phyloP scores from a whole-genome alignment of 2,113 vertebrate genomes.

The Psophia crepitans region DNA sequence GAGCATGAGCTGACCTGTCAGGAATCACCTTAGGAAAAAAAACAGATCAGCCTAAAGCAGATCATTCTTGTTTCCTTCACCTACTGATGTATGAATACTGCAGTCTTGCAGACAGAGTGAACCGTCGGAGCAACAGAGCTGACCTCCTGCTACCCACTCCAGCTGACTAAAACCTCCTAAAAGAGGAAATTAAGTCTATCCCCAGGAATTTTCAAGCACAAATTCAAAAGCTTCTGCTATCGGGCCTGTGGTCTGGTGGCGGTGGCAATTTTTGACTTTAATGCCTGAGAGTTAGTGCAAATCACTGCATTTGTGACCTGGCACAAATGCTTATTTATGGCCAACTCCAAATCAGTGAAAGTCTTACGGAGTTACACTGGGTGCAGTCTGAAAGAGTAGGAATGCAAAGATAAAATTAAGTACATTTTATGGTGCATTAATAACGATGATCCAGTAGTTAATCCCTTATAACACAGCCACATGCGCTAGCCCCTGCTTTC shows the following conservation, averaged over 20 bases:
- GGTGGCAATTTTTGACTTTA: neutral
- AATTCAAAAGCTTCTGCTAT: neutral
- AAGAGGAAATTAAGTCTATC: neutral
- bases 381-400: neutral
- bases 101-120: rapidly evolving
- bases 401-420: neutral
- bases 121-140: neutral
- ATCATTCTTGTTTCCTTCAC: rapidly evolving
- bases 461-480: neutral
- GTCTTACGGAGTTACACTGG: neutral
- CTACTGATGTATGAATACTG: rapidly evolving
- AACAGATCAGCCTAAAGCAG: neutral
- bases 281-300: neutral
- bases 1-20: neutral
- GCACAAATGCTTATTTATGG: neutral
- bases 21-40: neutral
- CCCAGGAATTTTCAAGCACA: neutral
- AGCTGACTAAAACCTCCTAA: neutral
- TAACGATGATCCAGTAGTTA: neutral
- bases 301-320: neutral
- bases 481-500: neutral
- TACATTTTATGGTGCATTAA: neutral
- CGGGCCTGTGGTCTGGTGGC: neutral
- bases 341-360: neutral
- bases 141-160: neutral